phyloP scores from a whole-genome alignment of 2,888 invertebrate species.

The Watsonalla cultraria region DNA sequence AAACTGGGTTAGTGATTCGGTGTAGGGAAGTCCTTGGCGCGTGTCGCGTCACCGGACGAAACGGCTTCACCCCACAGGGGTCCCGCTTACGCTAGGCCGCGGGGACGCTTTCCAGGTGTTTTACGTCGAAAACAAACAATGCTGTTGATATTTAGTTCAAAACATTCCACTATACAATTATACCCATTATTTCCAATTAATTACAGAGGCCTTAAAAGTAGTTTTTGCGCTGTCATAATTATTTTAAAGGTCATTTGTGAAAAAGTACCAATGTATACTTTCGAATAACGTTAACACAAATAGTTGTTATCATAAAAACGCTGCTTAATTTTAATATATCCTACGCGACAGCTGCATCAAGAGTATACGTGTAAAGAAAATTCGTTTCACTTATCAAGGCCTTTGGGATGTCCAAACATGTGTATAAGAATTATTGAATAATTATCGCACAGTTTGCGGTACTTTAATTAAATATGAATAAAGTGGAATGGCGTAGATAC shows the following conservation, averaged over 20 bases:
- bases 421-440: conserved; percentile 28
- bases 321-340: conserved; percentile 20
- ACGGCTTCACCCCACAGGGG: conserved; percentile 35
- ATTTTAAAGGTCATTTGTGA: conserved; percentile 20
- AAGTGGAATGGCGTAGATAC: conserved; percentile 35
- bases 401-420: conserved; percentile 25
- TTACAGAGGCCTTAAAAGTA: too few species aligned
- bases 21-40: conserved; percentile 20
- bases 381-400: conserved; percentile 18
- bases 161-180: too few species aligned
- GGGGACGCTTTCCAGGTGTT: conserved; percentile 44
- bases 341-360: conserved; percentile 16
- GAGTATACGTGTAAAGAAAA: conserved; percentile 24
- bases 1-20: conserved; percentile 2
- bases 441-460: conserved; percentile 17
- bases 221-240: neutral
- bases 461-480: conserved; percentile 27
- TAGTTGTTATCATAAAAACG: conserved; percentile 15
- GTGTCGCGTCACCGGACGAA: conserved; percentile 32
- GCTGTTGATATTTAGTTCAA: too few species aligned
- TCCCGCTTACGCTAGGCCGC: conserved; percentile 45
- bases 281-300: too few species aligned
- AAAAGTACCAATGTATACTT: conserved; percentile 13
- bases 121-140: conserved; percentile 35
- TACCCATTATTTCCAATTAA: too few species aligned